Evolutionary conservation across 2,888 invertebrate genomes (phyloP), one percentile per base, ranked within the genome.

Genomic region (Chrysolina haemoptera): DNA sequence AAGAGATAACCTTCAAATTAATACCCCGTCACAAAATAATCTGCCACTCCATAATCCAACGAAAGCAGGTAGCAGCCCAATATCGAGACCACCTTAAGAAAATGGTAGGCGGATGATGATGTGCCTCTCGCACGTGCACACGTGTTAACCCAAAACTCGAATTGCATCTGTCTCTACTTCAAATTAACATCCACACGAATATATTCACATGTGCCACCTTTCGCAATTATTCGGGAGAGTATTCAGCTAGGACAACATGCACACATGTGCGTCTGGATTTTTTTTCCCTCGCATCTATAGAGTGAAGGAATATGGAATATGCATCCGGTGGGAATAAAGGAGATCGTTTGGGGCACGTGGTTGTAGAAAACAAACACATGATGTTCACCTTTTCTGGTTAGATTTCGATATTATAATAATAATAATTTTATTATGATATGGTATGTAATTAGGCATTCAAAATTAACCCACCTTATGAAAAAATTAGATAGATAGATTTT

Each of bases 81-180:
- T 55, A 72, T 63, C 55, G 68, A 63, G 48, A 62, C 68, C 63
- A 48, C 53, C 70, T 67, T 70, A 68, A 69, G 68, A 71, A 74
- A 73, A 72, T 73, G 64, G 70, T 73, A 79, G 79, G 80, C 79
- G 81, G 81, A 83, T 79, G 80, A 59, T 59, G 27, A 59, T 76
- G 78, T 75, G 72, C 71, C 78, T 74, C 71, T 78, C 75, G 74
- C 82, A 82, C 83, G 82, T 81, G 82, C 80, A 79, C 79, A 80
- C 80, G 80, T 80, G 80, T 76, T 80, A 74, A 68, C 59, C 68
- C 70, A 66, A 66, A 71, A 50, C 69, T 73, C 78, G 74, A 75
- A 78, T 78, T 78, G 80, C 82, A 82, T 82, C 82, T 82, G 82
- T 80, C 82, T 80, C 72, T 64, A 27, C 59, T 59, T 59, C 27